Percentiles rank a stretch among this genome's conserved stretches.
phyloP scores from a whole-genome alignment of 2,113 vertebrate species.

The Siphamia tubifer region DNA sequence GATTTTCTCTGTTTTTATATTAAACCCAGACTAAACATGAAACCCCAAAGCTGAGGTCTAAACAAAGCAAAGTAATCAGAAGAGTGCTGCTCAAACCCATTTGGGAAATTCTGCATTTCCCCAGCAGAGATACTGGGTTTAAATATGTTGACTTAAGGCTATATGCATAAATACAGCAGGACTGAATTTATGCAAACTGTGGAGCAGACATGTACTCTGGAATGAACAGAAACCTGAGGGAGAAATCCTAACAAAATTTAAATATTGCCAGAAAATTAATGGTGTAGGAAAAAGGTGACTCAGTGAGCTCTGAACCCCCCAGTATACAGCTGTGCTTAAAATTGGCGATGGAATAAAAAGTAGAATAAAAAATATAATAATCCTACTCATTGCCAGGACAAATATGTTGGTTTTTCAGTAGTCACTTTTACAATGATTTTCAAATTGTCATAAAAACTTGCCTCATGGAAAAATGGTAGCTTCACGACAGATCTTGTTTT shows the following conservation, averaged over 20 bases:
- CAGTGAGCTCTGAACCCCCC: no score
- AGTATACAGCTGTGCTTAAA: no score
- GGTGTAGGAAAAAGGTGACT: not conserved
- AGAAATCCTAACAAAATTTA: not conserved
- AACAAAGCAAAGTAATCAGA: not conserved
- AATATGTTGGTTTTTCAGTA: no score
- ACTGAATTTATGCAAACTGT: not conserved
- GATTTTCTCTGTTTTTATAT: not conserved
- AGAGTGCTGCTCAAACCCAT: not conserved
- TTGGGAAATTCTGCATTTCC: not conserved
- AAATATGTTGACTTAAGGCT: no score
- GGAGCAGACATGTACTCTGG: not conserved
- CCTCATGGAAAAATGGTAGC: no score
- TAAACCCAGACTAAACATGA: constrained; percentile 1
- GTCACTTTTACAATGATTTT: no score
- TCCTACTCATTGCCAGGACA: no score
- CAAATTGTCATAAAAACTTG: no score
- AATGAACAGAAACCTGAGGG: not conserved
- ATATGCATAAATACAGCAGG: no score
- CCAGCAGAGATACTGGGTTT: not conserved
- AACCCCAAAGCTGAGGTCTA: not conserved
- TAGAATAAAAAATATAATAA: no score
- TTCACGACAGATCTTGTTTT: no score
- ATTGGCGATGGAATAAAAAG: no score
- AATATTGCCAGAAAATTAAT: not conserved